A percentile compares a stretch with the other conserved stretches of the same genome.
Conservation (phyloP, 2,888 invertebrate genomes). For the Aspidiotus destructor region DNA sequence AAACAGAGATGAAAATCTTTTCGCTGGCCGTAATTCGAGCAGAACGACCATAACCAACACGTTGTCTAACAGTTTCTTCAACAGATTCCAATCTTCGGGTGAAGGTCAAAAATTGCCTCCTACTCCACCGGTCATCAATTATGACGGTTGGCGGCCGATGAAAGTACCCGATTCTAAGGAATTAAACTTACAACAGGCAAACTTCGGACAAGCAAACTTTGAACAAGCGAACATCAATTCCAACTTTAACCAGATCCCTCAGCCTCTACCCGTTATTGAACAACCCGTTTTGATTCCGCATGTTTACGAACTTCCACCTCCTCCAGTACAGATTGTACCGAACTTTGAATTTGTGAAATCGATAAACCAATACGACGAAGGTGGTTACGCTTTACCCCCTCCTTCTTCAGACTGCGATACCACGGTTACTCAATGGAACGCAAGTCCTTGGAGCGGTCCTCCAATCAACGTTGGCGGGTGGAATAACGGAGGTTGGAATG, state of each 20-base stretch:
- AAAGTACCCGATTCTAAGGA: conserved; percentile 42
- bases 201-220: too few relatives aligned
- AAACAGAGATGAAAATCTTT: conserved; percentile 33
- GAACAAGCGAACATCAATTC: neutral
- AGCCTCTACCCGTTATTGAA: neutral
- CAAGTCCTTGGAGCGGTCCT: neutral
- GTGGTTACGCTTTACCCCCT: too few relatives aligned
- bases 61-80: conserved; percentile 32
- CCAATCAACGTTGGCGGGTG: neutral
- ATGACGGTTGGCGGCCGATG: conserved; percentile 81
- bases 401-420: neutral
- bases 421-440: neutral
- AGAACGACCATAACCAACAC: too few relatives aligned
- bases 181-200: neutral
- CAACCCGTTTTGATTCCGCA: neutral
- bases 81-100: conserved; percentile 36
- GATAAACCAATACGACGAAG: neutral
- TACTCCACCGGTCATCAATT: conserved; percentile 62
- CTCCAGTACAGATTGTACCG: neutral
- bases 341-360: neutral
- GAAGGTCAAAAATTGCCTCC: conserved; percentile 60
- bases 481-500: neutral
- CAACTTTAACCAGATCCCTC: neutral
- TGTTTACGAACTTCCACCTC: neutral
- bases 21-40: conserved; percentile 38